Conservation (phyloP, 2,888 invertebrate genomes). For the Autographa gamma region DNA sequence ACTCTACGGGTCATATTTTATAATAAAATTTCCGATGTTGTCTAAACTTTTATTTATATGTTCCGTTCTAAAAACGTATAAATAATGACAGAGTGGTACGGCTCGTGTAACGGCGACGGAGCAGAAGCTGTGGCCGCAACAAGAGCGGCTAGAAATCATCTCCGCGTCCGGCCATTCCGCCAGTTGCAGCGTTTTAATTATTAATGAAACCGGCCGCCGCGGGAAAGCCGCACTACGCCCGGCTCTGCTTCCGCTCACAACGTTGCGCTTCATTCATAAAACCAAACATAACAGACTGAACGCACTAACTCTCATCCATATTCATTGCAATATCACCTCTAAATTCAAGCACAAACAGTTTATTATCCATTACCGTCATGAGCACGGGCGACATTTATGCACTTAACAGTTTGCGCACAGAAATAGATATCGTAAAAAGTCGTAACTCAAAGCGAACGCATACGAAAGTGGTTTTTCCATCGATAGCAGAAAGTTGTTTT, state of each 20-base stretch:
- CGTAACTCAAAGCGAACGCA: conserved; percentile 78
- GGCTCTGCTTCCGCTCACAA: conserved; percentile 86
- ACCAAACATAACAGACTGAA: conserved; percentile 63
- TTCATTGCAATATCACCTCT: conserved; percentile 69
- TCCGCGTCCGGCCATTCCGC: conserved; percentile 86
- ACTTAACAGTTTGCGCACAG: conserved; percentile 68
- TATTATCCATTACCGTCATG: conserved; percentile 49
- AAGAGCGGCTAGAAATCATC: conserved; percentile 86
- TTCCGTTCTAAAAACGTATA: conserved; percentile 59
- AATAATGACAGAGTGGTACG: conserved; percentile 52
- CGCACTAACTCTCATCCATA: conserved; percentile 61
- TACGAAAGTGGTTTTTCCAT: conserved; percentile 86
- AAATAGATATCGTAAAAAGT: conserved; percentile 86
- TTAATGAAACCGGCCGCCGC: conserved; percentile 87
- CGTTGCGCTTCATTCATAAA: conserved; percentile 89
- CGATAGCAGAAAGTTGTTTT: conserved; percentile 85
- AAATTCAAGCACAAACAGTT: conserved; percentile 60
- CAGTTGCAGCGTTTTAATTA: conserved; percentile 87
- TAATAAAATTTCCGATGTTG: conserved; percentile 50
- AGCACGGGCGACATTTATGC: conserved; percentile 61
- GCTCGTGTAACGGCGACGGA: conserved; percentile 57
- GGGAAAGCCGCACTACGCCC: conserved; percentile 88
- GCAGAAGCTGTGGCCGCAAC: conserved; percentile 74
- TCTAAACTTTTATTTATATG: conserved; percentile 60
- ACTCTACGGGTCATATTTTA: conserved; percentile 62